Base-by-base conservation (phyloP, 2,888 invertebrate genomes). In the Auanema freiburgensis region DNA sequence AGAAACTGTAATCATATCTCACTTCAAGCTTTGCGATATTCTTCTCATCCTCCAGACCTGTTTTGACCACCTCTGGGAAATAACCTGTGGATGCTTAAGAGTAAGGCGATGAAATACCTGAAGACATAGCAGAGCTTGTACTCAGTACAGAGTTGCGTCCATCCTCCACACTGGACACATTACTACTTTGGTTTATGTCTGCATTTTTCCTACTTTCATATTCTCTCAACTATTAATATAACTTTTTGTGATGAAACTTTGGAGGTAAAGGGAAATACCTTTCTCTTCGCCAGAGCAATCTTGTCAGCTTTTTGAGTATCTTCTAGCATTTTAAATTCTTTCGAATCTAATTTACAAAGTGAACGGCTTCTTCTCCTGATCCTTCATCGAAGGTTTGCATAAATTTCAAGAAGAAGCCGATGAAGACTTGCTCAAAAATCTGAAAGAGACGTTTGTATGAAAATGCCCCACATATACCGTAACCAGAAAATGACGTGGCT, bases 231-330 rank as follows among this genome's bases (percentile, higher is more conserved):
- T 75, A 53, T 50, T 71, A 55, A 58, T n/a, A 51, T n/a, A 11
- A 49, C 5, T 14, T 49, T n/a, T n/a, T 40, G 24, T 4, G 16
- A 21, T 33, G 12, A 18, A 49, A 18, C 52, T 55, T 51, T 21
- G 46, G 21, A 21, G 14, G 55, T 4, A 52, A 18, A 16, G 2
- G 3, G 11, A 50, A 54, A 57, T 24, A 74, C 75, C 69, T 73
- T 73, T 65, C 62, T 70, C 59, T 63, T 68, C 21, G 75, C 75
- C 14, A 71, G 68, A 46, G 73, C 72, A 59, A 76, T 56, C 66
- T 73, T 76, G 52, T 76, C 75, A 43, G 73, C 68, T 58, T 51
- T 33, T 21, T 50, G 50, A 14, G 51, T 33, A 44, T 62, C 62
- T 33, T 58, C 57, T 24, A 52, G 18, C 24, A 33, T 33, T 3